Conservation (phyloP, 2,113 vertebrate species). For the Rhineura floridana region DNA sequence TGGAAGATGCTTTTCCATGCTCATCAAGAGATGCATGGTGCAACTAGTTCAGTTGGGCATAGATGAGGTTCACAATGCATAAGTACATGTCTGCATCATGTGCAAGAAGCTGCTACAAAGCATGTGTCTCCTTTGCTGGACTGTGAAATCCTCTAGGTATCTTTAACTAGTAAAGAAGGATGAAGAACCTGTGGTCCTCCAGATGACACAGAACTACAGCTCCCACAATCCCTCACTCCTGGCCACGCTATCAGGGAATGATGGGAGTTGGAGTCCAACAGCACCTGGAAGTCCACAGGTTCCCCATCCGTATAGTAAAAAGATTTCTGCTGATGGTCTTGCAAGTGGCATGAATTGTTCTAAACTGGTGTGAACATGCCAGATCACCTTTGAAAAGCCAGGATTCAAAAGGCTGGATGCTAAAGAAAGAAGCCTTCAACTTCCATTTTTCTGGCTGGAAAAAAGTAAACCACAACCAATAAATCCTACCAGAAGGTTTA, state of each 20-base stretch:
- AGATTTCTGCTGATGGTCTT: background rate
- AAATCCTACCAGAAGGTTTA: slow-evolving; percentile 40
- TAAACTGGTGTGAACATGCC: background rate
- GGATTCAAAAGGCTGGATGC: slow-evolving; percentile 33
- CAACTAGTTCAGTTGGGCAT: too few relatives aligned
- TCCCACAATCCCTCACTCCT: too few relatives aligned
- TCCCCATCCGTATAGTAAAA: background rate
- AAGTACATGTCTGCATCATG: too few relatives aligned
- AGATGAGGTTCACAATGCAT: too few relatives aligned
- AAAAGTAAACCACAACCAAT: slow-evolving; percentile 51
- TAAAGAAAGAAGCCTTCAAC: slow-evolving; percentile 23
- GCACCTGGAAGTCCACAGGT: background rate
- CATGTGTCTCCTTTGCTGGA: too few relatives aligned
- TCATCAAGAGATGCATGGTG: too few relatives aligned
- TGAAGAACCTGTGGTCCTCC: too few relatives aligned
- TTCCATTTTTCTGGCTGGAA: slow-evolving; percentile 42
- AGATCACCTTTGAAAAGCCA: slow-evolving; percentile 36
- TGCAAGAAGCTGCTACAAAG: too few relatives aligned
- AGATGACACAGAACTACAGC: too few relatives aligned
- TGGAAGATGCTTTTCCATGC: too few relatives aligned
- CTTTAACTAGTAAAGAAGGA: background rate
- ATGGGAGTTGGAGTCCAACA: too few relatives aligned
- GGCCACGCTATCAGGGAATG: too few relatives aligned
- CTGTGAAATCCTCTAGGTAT: background rate
- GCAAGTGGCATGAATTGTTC: background rate